phyloP scores from a whole-genome alignment of 2,113 vertebrate genomes.

The Melospiza georgiana region DNA sequence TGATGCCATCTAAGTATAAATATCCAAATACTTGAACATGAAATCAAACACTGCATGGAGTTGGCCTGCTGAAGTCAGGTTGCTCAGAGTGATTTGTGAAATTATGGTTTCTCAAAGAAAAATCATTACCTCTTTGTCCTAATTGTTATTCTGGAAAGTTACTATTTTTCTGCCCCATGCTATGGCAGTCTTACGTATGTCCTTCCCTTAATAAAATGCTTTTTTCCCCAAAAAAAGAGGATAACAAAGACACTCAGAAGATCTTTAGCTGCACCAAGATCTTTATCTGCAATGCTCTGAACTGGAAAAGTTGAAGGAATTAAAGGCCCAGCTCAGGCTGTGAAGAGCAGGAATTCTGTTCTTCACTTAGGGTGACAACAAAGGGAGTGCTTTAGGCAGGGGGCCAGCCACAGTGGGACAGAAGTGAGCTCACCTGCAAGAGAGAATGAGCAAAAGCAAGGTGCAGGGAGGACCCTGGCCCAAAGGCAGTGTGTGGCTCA shows the following conservation, averaged over 20 bases:
- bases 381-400: background rate
- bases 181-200: background rate
- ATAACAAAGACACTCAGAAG: background rate
- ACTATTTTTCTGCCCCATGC: background rate
- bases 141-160: background rate
- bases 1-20: background rate
- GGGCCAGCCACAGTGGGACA: background rate
- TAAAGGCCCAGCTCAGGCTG: background rate
- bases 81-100: background rate
- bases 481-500: background rate
- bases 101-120: background rate
- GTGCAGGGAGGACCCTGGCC: fast-evolving
- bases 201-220: background rate
- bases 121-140: background rate
- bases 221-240: background rate
- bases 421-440: background rate
- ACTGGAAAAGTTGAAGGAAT: background rate
- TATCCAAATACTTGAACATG: background rate
- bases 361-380: background rate
- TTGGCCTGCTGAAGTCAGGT: background rate
- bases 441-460: background rate
- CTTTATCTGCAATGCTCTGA: background rate
- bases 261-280: background rate
- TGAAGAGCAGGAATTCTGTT: background rate
- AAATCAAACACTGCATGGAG: background rate